A percentile compares a stretch with the other conserved stretches of the same genome.
Evolutionary conservation across 2,888 invertebrate genomes (phyloP).

Genomic region (Drosophila peninsularis): DNA sequence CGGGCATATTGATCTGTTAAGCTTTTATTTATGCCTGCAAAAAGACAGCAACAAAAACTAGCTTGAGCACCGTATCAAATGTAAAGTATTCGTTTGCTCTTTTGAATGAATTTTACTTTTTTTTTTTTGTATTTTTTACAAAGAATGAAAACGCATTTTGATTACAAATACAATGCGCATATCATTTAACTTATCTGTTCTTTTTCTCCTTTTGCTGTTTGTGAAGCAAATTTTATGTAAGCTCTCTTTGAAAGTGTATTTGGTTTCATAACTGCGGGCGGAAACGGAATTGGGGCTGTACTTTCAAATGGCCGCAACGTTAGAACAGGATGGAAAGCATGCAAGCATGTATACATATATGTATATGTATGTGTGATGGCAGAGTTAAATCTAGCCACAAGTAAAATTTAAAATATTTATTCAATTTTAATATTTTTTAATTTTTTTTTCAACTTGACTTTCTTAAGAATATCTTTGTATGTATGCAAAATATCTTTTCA

Average conservation of each 20-base stretch:
- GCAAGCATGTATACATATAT: no score
- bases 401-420: no score
- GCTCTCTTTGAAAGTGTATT: slow-evolving; percentile 35
- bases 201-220: slow-evolving; percentile 16
- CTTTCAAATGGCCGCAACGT: background rate
- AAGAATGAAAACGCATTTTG: slow-evolving; percentile 54
- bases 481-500: no score
- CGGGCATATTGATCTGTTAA: background rate
- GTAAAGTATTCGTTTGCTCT: slow-evolving; percentile 31
- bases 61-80: slow-evolving; percentile 21
- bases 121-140: slow-evolving; percentile 17
- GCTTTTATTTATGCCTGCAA: slow-evolving; percentile 21
- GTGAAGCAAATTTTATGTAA: slow-evolving; percentile 66
- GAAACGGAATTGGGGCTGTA: slow-evolving; percentile 70
- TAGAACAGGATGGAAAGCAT: background rate
- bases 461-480: no score
- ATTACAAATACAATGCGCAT: slow-evolving; percentile 57
- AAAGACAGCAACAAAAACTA: background rate
- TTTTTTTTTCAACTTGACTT: no score
- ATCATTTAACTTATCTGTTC: slow-evolving; percentile 45
- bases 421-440: no score
- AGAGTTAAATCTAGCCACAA: background rate
- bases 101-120: slow-evolving; percentile 60
- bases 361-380: background rate
- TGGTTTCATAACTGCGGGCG: slow-evolving; percentile 72